phyloP scores from a whole-genome alignment of 2,888 invertebrate species.

The Lithophane semibrunnea region DNA sequence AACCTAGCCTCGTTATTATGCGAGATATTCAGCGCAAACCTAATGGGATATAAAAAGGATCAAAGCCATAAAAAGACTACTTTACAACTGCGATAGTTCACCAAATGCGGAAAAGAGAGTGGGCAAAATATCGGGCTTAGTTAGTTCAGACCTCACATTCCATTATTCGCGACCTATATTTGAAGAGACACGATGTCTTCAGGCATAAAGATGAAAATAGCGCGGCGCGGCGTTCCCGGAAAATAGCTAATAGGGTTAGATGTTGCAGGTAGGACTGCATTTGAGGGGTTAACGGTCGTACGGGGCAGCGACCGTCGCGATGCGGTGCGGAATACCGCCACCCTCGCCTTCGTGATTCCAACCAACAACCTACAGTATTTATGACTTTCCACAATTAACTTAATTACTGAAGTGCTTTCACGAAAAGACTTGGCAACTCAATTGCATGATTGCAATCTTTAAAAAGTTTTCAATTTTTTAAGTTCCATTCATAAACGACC shows the following conservation, averaged over 20 bases:
- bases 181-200: slow-evolving; percentile 42
- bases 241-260: slow-evolving; percentile 57
- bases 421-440: background rate
- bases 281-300: slow-evolving; percentile 62
- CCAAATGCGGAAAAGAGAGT: slow-evolving; percentile 5
- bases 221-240: slow-evolving; percentile 16
- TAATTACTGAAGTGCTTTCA: slow-evolving; percentile 37
- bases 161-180: slow-evolving; percentile 56
- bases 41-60: slow-evolving; percentile 15
- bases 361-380: slow-evolving; percentile 24
- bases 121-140: background rate
- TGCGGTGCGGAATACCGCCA: slow-evolving; percentile 31
- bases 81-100: slow-evolving; percentile 16
- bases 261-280: slow-evolving; percentile 60
- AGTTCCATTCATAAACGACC: background rate
- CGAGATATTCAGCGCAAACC: background rate
- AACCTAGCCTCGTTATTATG: background rate
- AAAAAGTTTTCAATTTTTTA: background rate
- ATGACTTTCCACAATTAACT: slow-evolving; percentile 35
- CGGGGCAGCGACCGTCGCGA: slow-evolving; percentile 53
- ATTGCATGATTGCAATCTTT: slow-evolving; percentile 5
- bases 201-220: slow-evolving; percentile 52
- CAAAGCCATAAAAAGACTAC: slow-evolving; percentile 17
- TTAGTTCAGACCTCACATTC: slow-evolving; percentile 24
- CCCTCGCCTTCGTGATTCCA: slow-evolving; percentile 38